Conservation (phyloP, 2,113 vertebrate genomes). For the Neofelis nebulosa region DNA sequence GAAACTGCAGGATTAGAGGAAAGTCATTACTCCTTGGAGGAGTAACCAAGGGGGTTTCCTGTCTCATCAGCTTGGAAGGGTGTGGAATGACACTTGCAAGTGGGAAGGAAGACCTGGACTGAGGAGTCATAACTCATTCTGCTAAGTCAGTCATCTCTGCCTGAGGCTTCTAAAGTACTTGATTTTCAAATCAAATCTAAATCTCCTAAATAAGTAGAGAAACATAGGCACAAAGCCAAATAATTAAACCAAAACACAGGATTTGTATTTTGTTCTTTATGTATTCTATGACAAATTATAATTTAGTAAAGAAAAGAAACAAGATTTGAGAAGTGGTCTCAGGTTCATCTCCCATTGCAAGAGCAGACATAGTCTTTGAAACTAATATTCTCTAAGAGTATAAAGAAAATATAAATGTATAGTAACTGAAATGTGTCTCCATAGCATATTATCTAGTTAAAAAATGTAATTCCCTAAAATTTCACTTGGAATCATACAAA, state of each 20-base stretch:
- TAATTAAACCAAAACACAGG: neutral
- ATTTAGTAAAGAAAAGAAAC: neutral
- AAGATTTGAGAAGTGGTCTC: neutral
- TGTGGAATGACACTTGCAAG: neutral
- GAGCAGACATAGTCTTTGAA: neutral
- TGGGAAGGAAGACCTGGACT: neutral
- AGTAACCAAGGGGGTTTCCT: neutral
- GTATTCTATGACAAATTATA: neutral
- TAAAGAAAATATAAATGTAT: neutral
- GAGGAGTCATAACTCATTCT: neutral
- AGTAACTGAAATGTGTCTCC: neutral
- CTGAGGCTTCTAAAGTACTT: neutral
- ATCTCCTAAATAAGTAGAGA: neutral
- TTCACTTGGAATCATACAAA: neutral
- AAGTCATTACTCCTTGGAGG: neutral
- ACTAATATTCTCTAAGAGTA: neutral
- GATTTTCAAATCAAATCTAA: conserved; percentile 21
- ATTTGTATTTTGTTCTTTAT: conserved; percentile 12
- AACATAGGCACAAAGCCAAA: neutral
- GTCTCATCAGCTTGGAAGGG: neutral
- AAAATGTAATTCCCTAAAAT: neutral
- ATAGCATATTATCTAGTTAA: neutral
- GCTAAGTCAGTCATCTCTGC: neutral
- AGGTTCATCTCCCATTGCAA: neutral
- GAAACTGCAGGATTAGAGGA: neutral